Evolutionary conservation across 1,140 invertebrate species (phyloP).

Genomic region (Ladona fulva): DNA sequence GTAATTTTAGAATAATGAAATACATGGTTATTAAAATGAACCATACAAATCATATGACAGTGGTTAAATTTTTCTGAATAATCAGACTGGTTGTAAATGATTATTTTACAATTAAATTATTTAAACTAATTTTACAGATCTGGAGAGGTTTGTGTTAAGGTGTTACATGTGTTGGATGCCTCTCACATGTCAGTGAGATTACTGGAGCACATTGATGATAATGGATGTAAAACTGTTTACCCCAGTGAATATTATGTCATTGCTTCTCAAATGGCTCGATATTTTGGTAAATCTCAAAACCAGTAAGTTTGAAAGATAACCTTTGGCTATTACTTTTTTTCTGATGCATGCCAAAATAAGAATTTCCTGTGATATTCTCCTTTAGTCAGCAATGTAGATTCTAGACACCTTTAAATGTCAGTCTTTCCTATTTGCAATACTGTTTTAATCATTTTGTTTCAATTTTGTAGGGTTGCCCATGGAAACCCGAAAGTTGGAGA

Average conservation of each 20-base stretch:
- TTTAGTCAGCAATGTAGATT: too few species aligned
- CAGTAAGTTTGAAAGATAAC: not conserved
- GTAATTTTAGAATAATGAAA: too few species aligned
- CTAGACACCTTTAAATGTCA: too few species aligned
- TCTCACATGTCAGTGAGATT: not conserved
- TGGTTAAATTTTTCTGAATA: too few species aligned
- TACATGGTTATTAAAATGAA: too few species aligned
- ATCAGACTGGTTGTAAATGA: too few species aligned
- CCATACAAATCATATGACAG: too few species aligned
- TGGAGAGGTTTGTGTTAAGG: not conserved
- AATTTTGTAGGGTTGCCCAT: conserved; percentile 23
- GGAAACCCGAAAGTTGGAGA: conserved; percentile 27
- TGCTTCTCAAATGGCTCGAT: not conserved
- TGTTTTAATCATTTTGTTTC: too few species aligned
- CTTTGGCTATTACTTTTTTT: not conserved
- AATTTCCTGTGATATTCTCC: not conserved
- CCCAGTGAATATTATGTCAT: not conserved
- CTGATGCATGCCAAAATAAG: not conserved
- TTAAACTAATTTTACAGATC: not conserved
- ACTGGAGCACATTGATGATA: not conserved
- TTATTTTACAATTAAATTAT: not conserved
- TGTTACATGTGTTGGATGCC: not conserved
- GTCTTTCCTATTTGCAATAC: too few species aligned
- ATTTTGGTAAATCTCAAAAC: not conserved
- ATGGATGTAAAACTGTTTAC: not conserved